Base-by-base conservation (phyloP, 2,113 vertebrate species). In the Peromyscus californicus region DNA sequence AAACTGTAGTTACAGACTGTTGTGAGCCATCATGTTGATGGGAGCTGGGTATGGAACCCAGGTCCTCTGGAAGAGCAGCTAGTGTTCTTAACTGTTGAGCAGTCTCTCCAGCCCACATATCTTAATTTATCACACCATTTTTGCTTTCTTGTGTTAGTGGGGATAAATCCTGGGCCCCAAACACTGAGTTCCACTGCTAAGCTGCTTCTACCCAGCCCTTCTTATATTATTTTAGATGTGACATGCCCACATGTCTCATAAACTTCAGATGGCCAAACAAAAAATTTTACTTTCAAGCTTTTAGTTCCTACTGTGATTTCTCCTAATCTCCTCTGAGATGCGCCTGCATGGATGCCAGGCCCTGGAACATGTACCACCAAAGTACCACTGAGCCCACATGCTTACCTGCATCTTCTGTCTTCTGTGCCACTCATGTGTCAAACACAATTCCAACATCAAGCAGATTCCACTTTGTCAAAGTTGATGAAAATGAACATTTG, bases 341-440 rank as follows among this genome's bases (percentile, higher is more conserved):
- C 36, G 72, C 67, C 39, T 51, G 59, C 33, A 29, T 33, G n/a
- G 74, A 78, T 17, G 33, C n/a, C 70, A 39, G 93, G 65, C 21
- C 11, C 36, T 21, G 15, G 42, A 70, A 22, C 85, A 45, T 19
- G 48, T n/a, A n/a, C n/a, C n/a, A 63, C 42, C 70, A 48, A 93
- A 95, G 61, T 54, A 57, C 75, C 51, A 48, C 3, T 0, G 59
- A 65, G 70, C 87, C 33, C 24, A 26, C 76, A 91, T 74, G 70
- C 97, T 96, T 92, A 95, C 95, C 95, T 97, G 88, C 21, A 61
- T 78, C 72, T 69, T 82, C 54, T 89, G 48, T 92, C 72, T 96
- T 97, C 88, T 87, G 15, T 16, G 48, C 29, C 70, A 93, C 48
- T 97, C 65, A 42, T 26, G n/a, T 78, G 76, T 29, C 88, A 72